Evolutionary conservation across 2,113 vertebrate genomes (phyloP).

Genomic region (Pardalotus punctatus): DNA sequence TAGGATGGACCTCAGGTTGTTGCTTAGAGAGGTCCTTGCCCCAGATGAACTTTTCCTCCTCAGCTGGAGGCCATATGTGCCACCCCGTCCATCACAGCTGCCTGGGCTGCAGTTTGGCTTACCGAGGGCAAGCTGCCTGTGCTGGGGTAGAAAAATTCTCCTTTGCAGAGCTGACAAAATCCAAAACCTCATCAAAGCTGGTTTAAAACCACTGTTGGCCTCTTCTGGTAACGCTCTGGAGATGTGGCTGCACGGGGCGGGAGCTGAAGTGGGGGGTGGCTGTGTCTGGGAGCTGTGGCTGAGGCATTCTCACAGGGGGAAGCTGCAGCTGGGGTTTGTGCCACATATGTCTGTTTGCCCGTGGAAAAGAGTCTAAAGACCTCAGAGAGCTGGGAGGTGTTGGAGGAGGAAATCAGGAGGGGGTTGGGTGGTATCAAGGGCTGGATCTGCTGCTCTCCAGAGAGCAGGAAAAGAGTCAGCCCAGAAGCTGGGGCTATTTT

Average conservation of each 20-base stretch:
- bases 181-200: not conserved
- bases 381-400: not conserved
- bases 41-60: not conserved
- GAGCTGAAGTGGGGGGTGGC: not conserved
- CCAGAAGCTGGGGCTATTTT: not conserved
- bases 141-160: not conserved
- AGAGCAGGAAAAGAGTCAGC: not conserved
- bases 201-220: not conserved
- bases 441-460: not conserved
- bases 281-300: not conserved
- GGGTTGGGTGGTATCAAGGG: not conserved
- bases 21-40: not conserved
- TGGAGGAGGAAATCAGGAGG: not conserved
- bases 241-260: accelerated
- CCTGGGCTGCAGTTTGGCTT: not conserved
- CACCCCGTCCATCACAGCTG: not conserved
- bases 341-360: not conserved
- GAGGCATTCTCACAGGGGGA: accelerated
- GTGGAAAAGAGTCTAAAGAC: not conserved
- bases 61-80: not conserved
- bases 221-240: not conserved
- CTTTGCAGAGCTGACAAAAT: not conserved
- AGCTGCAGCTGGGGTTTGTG: not conserved
- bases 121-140: not conserved
- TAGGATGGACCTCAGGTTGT: not conserved